Conservation (phyloP, 2,888 invertebrate genomes). For the Coelinius sp. region DNA sequence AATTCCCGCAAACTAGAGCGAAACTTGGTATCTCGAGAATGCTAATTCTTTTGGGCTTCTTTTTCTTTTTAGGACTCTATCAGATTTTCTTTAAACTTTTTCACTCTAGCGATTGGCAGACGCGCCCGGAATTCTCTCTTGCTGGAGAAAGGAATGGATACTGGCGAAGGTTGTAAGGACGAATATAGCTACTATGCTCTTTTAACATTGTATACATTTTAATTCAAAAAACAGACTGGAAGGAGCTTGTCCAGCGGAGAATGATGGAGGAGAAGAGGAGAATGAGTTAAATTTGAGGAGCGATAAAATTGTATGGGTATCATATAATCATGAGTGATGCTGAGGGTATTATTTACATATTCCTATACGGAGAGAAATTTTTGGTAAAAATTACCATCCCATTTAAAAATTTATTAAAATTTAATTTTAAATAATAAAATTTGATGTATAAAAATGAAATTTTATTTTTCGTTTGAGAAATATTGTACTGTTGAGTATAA, state of each 20-base stretch:
- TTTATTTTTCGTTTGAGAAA: no score
- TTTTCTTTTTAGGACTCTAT: background rate
- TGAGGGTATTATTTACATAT: conserved; percentile 1
- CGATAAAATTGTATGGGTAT: background rate
- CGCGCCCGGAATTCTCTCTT: background rate
- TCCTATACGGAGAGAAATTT: no score
- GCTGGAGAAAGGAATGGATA: background rate
- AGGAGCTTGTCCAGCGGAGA: background rate
- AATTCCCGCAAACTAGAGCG: no score
- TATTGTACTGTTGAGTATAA: no score
- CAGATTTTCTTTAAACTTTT: background rate
- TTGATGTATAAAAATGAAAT: no score
- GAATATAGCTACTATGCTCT: background rate
- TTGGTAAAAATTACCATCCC: no score
- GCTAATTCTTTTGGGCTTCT: background rate
- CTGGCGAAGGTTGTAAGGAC: background rate
- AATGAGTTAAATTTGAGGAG: background rate
- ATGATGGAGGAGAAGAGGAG: background rate
- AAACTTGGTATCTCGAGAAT: background rate
- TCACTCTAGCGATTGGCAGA: background rate
- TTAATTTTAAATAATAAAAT: no score
- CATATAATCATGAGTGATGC: background rate
- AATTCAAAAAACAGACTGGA: background rate
- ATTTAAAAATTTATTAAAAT: no score
- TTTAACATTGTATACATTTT: background rate